phyloP scores from a whole-genome alignment of 2,113 vertebrate genomes.

The Rhea pennata region DNA sequence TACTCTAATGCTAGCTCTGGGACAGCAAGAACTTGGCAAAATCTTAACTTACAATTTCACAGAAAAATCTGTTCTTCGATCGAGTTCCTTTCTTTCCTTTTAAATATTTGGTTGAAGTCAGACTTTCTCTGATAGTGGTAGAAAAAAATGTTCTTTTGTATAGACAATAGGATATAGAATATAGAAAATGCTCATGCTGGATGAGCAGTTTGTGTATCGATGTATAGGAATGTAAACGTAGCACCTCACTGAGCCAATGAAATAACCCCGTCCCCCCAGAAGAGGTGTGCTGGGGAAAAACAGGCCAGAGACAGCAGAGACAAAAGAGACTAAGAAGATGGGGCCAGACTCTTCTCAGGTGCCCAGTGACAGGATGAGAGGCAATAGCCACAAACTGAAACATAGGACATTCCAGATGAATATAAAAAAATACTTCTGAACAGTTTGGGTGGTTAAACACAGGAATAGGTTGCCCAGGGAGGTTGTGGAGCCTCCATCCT shows the following conservation, averaged over 20 bases:
- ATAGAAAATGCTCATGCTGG: not conserved
- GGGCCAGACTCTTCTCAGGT: not conserved
- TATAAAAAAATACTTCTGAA: not conserved
- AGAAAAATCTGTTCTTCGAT: not conserved
- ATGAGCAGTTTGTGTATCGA: not conserved
- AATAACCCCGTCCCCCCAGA: not conserved
- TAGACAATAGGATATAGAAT: not conserved
- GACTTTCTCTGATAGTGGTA: not conserved
- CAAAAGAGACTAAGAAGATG: not conserved
- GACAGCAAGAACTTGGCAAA: not conserved
- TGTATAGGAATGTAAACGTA: not conserved
- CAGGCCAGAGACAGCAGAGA: accelerated
- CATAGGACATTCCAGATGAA: not conserved
- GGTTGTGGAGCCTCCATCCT: not conserved
- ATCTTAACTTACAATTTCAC: not conserved
- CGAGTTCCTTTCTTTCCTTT: not conserved
- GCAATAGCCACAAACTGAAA: not conserved
- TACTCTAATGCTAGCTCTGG: not conserved
- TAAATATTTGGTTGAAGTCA: not conserved
- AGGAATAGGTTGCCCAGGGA: not conserved
- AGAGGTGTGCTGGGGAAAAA: not conserved
- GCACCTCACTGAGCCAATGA: not conserved
- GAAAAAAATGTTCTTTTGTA: not conserved
- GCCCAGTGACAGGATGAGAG: not conserved
- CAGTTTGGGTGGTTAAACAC: not conserved